Evolutionary conservation across 1,140 invertebrate genomes (phyloP), one percentile per base, ranked within the genome.

Genomic region (Drosophila pseudoananassae): DNA sequence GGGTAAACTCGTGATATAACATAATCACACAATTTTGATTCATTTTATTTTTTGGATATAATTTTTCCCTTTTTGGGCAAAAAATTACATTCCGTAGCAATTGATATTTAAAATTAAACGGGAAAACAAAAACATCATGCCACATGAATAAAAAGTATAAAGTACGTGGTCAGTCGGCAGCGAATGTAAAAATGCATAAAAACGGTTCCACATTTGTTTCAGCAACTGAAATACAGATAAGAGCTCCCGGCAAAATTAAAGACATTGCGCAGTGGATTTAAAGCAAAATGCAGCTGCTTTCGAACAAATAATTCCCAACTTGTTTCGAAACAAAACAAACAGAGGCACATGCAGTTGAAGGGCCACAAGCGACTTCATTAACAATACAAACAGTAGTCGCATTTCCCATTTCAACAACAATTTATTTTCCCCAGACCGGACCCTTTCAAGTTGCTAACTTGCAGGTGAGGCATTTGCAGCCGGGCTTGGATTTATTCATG

Each of bases 401-500:
- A 29, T 33, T 66, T 66, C 59, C 51, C 63, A 66, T 66, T 66
- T 66, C 27, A 50, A 52, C 46, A 66, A 66, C 59, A 66, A 64
- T 52, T 66, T 66, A 33, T 64, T 45, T 51, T 43, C 15, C 33
- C 31, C 33, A 14, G 33, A 64, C 17, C 27, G 31, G 55, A 60
- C 55, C 25, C 29, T 25, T 31, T 8, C 40, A 45, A n/a, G 10
- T 49, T 29, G 15, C 3, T n/a, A 25, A 15, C n/a, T 31, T 49
- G n/a, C 40, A 59, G 55, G 69, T 59, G 25, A 51, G 59, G 14
- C 12, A 12, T 17, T 9, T 47, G 61, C 63, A 64, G 12, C 25
- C 20, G 38, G 49, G 14, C 6, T 29, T 20, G 15, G 12, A 23
- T 23, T 71, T 51, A 69, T 50, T 69, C 65, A 58, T 43, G 65